phyloP scores from a whole-genome alignment of 92 coral and sea anemone genomes.

The Paramuricea clavata region DNA sequence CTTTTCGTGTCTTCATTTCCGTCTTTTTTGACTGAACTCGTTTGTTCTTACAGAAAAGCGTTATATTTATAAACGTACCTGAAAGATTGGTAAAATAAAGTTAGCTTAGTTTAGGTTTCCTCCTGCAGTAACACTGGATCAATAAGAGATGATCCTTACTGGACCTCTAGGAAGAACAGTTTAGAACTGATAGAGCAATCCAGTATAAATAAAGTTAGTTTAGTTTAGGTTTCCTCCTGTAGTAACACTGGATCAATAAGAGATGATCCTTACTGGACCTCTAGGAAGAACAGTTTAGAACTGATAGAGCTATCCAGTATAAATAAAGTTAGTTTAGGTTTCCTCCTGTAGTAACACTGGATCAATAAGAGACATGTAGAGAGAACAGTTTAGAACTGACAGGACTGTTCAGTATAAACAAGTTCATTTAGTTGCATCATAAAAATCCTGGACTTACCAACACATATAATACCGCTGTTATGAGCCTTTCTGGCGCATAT shows the following conservation, averaged over 20 bases:
- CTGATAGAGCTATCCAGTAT: too few relatives aligned
- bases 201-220: not conserved
- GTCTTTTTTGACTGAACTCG: conserved; percentile 74
- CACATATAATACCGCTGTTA: conserved; percentile 83
- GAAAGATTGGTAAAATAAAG: conserved; percentile 1
- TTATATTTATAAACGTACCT: conserved; percentile 81
- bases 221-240: too few relatives aligned
- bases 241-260: too few relatives aligned
- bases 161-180: too few relatives aligned
- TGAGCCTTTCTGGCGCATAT: conserved; percentile 69
- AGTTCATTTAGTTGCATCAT: not conserved
- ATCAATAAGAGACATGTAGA: not conserved
- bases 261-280: too few relatives aligned
- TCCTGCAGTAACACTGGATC: not conserved
- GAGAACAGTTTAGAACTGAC: not conserved
- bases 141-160: not conserved
- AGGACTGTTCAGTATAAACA: not conserved
- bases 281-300: too few relatives aligned
- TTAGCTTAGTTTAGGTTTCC: not conserved
- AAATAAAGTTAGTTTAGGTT: not conserved
- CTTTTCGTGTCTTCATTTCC: conserved; percentile 74
- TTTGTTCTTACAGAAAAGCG: conserved; percentile 62
- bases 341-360: not conserved
- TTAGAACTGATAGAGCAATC: not conserved
- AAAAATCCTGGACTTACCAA: conserved; percentile 63